Evolutionary conservation across 2,888 invertebrate species (phyloP).

Genomic region (Lithophane semibrunnea): DNA sequence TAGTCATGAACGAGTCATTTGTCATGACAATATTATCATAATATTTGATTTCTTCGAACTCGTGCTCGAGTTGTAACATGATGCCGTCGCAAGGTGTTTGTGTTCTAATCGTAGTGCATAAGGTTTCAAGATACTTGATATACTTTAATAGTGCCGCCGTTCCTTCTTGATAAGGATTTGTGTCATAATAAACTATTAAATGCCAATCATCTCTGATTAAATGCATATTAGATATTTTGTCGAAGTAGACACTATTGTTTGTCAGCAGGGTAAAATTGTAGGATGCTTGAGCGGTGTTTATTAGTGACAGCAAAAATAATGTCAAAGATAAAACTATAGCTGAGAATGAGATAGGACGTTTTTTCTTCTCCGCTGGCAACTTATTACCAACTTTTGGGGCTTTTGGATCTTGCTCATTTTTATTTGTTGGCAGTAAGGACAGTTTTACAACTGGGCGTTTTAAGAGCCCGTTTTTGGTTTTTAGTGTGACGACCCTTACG

Average conservation of each 20-base stretch:
- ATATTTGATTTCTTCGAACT: background rate
- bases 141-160: no score
- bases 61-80: background rate
- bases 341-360: background rate
- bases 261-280: background rate
- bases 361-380: background rate
- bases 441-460: background rate
- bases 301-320: background rate
- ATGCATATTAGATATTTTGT: background rate
- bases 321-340: constrained; percentile 11
- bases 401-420: background rate
- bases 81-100: background rate
- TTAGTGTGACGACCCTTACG: background rate
- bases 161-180: no score
- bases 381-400: background rate
- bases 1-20: background rate
- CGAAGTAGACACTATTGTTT: background rate
- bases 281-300: constrained; percentile 1
- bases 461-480: no score
- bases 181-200: background rate
- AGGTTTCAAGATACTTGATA: no score
- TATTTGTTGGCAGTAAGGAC: background rate
- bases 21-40: background rate
- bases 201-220: background rate
- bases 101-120: no score